These are phyloP conservation scores for Diadophis punctatus DNA, from an alignment of 2,113 vertebrate species.

Conservation along the genomic window DNA sequence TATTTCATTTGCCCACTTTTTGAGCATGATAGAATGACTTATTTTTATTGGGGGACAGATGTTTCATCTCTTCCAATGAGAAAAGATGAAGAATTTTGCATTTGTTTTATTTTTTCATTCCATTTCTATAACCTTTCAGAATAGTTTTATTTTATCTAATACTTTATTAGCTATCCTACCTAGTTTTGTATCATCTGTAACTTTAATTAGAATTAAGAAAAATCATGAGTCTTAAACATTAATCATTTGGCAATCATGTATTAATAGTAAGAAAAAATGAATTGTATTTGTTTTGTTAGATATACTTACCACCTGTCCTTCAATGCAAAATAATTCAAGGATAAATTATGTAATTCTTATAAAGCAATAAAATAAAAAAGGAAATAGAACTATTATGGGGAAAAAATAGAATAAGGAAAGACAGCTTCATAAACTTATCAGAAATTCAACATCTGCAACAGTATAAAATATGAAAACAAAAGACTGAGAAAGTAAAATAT, in stretches of 20 bases:
- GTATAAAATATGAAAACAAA: neutral
- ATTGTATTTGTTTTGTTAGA: neutral
- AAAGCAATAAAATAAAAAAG: neutral
- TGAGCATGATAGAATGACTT: neutral
- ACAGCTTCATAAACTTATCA: neutral
- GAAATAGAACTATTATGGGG: neutral
- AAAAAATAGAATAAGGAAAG: neutral
- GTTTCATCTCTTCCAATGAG: neutral
- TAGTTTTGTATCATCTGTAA: neutral
- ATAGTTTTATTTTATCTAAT: neutral
- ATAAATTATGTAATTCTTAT: neutral
- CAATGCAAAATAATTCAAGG: neutral
- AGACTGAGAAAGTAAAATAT: neutral
- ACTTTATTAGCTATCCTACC: neutral
- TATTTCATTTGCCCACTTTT: neutral
- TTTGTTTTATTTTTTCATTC: neutral
- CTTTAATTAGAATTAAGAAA: neutral
- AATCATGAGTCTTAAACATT: neutral
- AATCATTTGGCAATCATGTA: neutral
- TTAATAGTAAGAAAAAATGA: neutral
- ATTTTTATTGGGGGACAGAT: neutral
- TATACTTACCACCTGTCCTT: neutral
- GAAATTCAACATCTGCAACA: neutral
- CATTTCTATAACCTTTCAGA: neutral
- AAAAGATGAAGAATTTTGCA: neutral